Conservation (phyloP, 2,888 invertebrate species). For the Lasioglossum zephyrum region DNA sequence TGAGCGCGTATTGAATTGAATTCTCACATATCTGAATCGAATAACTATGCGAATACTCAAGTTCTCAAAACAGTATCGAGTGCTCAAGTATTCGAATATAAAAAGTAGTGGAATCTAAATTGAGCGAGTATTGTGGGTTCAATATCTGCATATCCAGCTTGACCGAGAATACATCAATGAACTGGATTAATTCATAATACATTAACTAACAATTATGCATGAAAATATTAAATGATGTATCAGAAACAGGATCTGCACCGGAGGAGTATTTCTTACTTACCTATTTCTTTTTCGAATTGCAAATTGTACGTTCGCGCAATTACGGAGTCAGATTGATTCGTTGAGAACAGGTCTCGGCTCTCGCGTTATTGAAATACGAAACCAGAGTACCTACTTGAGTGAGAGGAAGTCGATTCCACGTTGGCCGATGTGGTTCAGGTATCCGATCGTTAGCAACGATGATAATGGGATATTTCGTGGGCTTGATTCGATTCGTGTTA, state of each 20-base stretch:
- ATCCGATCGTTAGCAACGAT: constrained; percentile 50
- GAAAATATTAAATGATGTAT: neutral
- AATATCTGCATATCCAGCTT: neutral
- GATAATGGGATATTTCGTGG: constrained; percentile 39
- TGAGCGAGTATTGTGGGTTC: neutral
- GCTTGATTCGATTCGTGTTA: constrained; percentile 43
- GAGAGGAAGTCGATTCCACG: neutral
- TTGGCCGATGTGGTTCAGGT: constrained; percentile 13
- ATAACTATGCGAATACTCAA: neutral
- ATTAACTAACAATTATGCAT: neutral
- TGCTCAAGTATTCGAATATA: neutral
- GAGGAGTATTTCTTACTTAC: neutral
- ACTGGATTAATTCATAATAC: neutral
- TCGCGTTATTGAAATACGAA: neutral
- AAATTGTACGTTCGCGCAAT: neutral
- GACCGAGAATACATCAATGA: neutral
- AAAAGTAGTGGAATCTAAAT: neutral
- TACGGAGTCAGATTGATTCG: neutral
- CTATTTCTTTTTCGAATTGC: neutral
- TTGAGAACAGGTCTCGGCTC: neutral
- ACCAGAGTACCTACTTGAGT: neutral
- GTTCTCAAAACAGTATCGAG: too few species aligned
- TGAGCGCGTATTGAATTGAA: neutral
- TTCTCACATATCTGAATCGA: too few species aligned
- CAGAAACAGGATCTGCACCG: neutral